Percentiles rank a stretch among this genome's conserved stretches.
phyloP scores from a whole-genome alignment of 2,888 invertebrate genomes.

The Chloroclystis v-ata region DNA sequence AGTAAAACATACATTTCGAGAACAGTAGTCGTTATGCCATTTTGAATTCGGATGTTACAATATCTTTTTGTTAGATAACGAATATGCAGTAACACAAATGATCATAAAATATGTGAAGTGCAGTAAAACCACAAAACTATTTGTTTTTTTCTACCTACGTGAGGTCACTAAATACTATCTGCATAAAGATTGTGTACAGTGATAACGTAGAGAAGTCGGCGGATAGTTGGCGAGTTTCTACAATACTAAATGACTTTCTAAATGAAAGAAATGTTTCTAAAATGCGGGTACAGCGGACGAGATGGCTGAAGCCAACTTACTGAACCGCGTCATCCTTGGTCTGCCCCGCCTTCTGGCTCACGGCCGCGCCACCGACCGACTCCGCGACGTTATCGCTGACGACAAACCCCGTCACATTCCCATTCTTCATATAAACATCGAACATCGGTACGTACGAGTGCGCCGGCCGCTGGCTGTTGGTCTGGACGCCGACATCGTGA shows the following conservation, averaged over 20 bases:
- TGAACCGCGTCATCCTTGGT: conserved; percentile 25
- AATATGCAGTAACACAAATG: no score
- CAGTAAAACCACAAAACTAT: not conserved
- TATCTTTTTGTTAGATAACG: no score
- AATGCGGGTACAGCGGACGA: not conserved
- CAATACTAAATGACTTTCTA: not conserved
- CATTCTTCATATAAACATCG: conserved; percentile 44
- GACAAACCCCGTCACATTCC: conserved; percentile 41
- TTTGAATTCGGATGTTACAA: no score
- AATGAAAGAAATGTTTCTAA: not conserved
- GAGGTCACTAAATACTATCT: no score
- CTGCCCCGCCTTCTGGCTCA: conserved; percentile 35
- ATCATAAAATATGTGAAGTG: no score
- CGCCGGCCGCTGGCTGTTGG: conserved; percentile 25
- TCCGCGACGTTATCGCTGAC: conserved; percentile 31
- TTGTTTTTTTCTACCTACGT: not conserved
- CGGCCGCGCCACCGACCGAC: conserved; percentile 28
- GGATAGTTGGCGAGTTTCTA: conserved; percentile 1
- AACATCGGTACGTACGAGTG: conserved; percentile 39
- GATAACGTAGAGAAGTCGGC: not conserved
- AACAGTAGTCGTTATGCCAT: no score
- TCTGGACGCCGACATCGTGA: conserved; percentile 31
- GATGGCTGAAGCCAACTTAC: conserved; percentile 19
- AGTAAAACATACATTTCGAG: no score
- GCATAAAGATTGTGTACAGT: not conserved